Evolutionary conservation across 2,797 vertebrate species (phyloP), one percentile per base, ranked within the genome.

Genomic region (Botia almorhae): DNA sequence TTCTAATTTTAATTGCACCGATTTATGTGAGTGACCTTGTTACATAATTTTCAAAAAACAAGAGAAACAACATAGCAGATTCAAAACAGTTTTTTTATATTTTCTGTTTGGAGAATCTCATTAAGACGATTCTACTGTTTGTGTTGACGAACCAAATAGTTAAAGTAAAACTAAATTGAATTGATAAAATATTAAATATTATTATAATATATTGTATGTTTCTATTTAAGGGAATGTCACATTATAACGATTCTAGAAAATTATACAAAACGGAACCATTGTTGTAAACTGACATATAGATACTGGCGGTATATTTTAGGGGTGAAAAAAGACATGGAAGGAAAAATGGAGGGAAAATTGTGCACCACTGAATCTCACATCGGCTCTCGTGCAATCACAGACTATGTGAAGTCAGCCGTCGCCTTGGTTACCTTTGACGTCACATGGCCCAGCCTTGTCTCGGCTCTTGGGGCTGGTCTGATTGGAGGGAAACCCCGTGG

Each of bases 401-500:
- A 74, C 75, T 65, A 68, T 73, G 60, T 82, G 69, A 82, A 79
- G 75, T 92, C 92, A 92, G 84, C 84, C 88, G 96, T 97, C 95
- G 92, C 94, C 94, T 85, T 91, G 91, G 96, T 92, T 93, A 94
- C 96, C 84, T 69, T 90, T 96, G 95, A 97, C 96, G 97, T 97
- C 95, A 97, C 69, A 87, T 85, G 88, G 92, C 92, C 92, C 93
- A 91, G 89, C 93, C 88, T 92, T 88, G 93, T 94, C 95, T 96
- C 95, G 95, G 96, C 94, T 93, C 88, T 91, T 91, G 91, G 88
- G 91, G 87, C 92, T 94, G 79, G 81, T 90, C 87, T 94, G 95
- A 97, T 96, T 95, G 95, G 95, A 95, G 94, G 94, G 96, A 98
- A 97, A 96, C 96, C 96, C 96, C 96, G 96, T 96, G 94, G 93